Base-by-base conservation (phyloP, 2,888 invertebrate genomes). In the Melanostoma scalare region DNA sequence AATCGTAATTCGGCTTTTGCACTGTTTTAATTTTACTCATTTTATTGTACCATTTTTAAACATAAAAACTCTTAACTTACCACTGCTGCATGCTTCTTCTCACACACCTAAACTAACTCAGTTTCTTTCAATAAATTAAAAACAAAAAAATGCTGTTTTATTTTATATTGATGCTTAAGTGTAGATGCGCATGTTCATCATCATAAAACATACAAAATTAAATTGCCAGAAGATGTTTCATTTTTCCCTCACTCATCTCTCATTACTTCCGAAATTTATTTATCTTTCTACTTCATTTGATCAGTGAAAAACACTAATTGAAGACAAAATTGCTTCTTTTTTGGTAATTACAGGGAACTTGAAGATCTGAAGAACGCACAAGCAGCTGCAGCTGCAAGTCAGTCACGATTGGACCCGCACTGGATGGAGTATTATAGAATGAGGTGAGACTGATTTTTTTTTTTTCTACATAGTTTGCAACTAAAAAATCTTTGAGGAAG, bases 391-490 rank as follows among this genome's bases (percentile, higher is more conserved):
- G 94, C 94, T 86, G 93, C 93, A 20, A 94, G 93, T 35, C 93
- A 94, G 61, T 93, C 94, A 77, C 93, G 93, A 55, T 92, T 96
- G 87, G 96, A 96, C 90, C 96, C 96, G 0, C 95, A 95, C 87
- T 95, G 98, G 97, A 91, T 98, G 87, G 98, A 98, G 90, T 94
- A 98, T 90, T 98, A 98, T 89, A 93, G 97, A 89, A 93, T 88
- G 86, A 85, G 96, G 89, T 95, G 94, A 86, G 91, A 20, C 6
- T 46, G 40, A 2, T 6, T 46, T 50, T 8, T 42, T 8, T 42
- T 46, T 50, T 61, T 10, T 52, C 53, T n/a, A 20, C 20, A 20
- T 20, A 1, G 20, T 20, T 20, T 20, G 20, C 20, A 20, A 20
- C 20, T 20, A 20, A 20, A 20, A 20, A 20, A 20, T 20, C 20